Evolutionary conservation across 2,113 vertebrate genomes (phyloP), one percentile per base, ranked within the genome.

Genomic region (Tenrec ecaudatus): DNA sequence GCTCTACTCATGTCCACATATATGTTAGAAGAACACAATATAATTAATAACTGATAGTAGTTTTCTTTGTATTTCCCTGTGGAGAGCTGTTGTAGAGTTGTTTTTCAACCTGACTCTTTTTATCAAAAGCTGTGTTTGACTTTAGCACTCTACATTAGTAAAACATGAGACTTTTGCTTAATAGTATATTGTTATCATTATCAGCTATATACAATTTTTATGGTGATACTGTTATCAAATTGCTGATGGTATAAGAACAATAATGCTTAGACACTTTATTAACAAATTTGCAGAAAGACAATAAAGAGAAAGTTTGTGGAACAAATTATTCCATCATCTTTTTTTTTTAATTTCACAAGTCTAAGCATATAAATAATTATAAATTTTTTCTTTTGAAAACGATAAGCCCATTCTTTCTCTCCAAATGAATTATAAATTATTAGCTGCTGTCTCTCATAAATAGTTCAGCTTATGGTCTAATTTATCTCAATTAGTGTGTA

Each of bases 341-440:
- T 88, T 33, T 91, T 6, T 92, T 71, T n/a, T 88, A 88, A 88
- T 86, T 88, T 84, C 38, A n/a, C 16, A 58, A 57, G 0, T 47
- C 64, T 88, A 4, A 64, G 77, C 9, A 19, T 86, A 57, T 73
- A 20, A 7, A 86, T 38, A 88, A 64, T 82, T 93, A 62, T 3
- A 33, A 79, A 93, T 29, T n/a, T 43, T 31, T 60, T 97, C 22
- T 36, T 60, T 81, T 93, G 14, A 81, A 86, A 92, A 89, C 60
- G 40, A 87, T 78, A 14, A 33, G 62, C 29, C 27, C 66, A 20
- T 88, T 40, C 53, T 95, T 71, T 93, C 23, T 95, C n/a, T 91
- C 25, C 68, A 25, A 91, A 43, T 82, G 81, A 94, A 95, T 93
- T 94, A 93, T 88, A 94, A 95, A 92, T 95, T 86, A 95, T 89